phyloP scores from a whole-genome alignment of 2,113 vertebrate genomes.

The Neofelis nebulosa region DNA sequence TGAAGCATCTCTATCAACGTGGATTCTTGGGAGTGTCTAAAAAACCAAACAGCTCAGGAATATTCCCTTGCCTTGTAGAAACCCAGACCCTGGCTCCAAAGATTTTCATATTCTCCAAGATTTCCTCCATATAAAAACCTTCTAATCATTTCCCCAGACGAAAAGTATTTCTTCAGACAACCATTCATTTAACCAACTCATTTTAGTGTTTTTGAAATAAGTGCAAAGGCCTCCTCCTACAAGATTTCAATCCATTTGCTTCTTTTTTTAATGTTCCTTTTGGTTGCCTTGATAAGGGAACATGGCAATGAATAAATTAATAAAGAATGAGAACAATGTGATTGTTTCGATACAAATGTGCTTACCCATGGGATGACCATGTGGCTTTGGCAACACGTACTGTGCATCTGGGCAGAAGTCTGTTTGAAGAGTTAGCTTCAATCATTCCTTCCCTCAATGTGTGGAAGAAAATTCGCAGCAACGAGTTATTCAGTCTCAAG shows the following conservation, averaged over 20 bases:
- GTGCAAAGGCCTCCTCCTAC: conserved; percentile 16
- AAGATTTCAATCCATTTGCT: conserved; percentile 28
- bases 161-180: conserved; percentile 37
- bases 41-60: background rate
- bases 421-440: conserved; percentile 15
- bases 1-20: background rate
- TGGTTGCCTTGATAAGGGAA: conserved; percentile 41
- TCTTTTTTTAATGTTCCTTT: conserved; percentile 19
- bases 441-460: background rate
- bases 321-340: conserved; percentile 36
- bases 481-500: conserved; percentile 34
- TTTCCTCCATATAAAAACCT: background rate
- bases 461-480: conserved; percentile 49
- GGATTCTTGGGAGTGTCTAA: background rate
- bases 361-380: background rate
- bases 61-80: background rate
- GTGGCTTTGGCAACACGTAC: background rate
- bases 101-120: background rate
- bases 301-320: conserved; percentile 61
- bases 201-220: conserved; percentile 39
- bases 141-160: background rate
- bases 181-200: conserved; percentile 14
- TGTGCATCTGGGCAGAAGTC: conserved; percentile 43
- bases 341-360: conserved; percentile 45
- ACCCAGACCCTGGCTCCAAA: background rate